Base-by-base conservation (phyloP, 2,888 invertebrate genomes). In the Luperina testacea region DNA sequence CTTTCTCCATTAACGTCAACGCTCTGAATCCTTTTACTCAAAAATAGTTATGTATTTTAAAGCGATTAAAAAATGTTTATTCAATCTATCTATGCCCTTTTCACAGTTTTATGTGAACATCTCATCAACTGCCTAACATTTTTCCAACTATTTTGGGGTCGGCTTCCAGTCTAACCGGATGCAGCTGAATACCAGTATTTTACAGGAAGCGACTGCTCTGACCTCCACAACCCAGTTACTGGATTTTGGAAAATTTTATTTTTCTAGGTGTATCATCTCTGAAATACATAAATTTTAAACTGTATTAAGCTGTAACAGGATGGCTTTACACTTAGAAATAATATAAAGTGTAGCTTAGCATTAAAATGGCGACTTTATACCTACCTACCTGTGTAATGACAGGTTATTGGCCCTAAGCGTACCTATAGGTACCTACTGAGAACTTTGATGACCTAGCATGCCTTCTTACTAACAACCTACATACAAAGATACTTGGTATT, bases 321-420 rank as follows among this genome's bases (percentile, higher is more conserved):
- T 48, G n/a, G n/a, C 45, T 1, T 17, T 13, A 38, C 0, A 15
- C 45, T 48, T 78, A 24, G 9, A 45, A 15, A 64, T 27, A 76
- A 75, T 63, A 27, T 63, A 24, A 63, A 48, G 6, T 6, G 24
- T 48, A 48, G 17, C 15, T 48, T 17, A 13, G 13, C 6, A 59
- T 65, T 32, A 2, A 53, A 59, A 59, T 68, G 38, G 24, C 72
- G 71, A 27, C 7, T 17, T 51, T 24, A 27, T 11, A 32, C 15
- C 32, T 70, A 20, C 24, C 38, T 63, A 45, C 45, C 42, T 42
- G 11, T 24, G 24, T 80, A 53, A 42, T 27, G 51, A 69, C 51
- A 78, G 74, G 77, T 84, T 24, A 77, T 45, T 72, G 74, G 48
- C 74, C 81, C 64, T 65, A 17, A 13, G 32, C 1, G 11, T 42